Conservation (phyloP, 2,797 vertebrate species). For the Danio aesculapii region DNA sequence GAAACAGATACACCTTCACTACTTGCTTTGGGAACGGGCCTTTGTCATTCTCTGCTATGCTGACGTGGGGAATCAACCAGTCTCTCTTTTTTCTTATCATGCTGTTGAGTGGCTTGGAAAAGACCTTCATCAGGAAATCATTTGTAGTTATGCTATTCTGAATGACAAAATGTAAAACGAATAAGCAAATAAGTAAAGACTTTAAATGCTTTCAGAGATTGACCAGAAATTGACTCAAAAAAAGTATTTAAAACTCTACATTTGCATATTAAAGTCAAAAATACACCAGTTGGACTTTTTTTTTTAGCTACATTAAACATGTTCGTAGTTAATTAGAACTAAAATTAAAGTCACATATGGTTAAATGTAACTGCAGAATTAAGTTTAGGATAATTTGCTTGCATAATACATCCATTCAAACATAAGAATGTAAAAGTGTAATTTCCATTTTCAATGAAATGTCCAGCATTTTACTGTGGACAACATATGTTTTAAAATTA, state of each 20-base stretch:
- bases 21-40: constrained; percentile 67
- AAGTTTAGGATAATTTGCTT: not conserved
- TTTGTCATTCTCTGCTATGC: constrained; percentile 66
- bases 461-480: not conserved
- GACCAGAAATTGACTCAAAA: not conserved
- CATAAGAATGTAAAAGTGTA: not conserved
- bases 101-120: not conserved
- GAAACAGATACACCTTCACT: constrained; percentile 63
- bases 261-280: not conserved
- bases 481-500: not conserved
- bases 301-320: not conserved
- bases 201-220: not conserved
- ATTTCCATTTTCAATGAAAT: not conserved
- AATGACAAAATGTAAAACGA: not conserved
- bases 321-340: not conserved
- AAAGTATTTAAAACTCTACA: not conserved
- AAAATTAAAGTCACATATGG: not conserved
- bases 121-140: constrained; percentile 33
- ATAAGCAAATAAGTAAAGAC: not conserved
- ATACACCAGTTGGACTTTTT: not conserved
- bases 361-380: not conserved
- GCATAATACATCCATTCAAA: not conserved
- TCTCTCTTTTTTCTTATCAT: constrained; percentile 67
- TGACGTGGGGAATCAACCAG: constrained; percentile 69
- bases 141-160: constrained; percentile 2